These are phyloP conservation scores for Microtus richardsoni DNA, from an alignment of 2,113 vertebrate species.

Conservation along the genomic window DNA sequence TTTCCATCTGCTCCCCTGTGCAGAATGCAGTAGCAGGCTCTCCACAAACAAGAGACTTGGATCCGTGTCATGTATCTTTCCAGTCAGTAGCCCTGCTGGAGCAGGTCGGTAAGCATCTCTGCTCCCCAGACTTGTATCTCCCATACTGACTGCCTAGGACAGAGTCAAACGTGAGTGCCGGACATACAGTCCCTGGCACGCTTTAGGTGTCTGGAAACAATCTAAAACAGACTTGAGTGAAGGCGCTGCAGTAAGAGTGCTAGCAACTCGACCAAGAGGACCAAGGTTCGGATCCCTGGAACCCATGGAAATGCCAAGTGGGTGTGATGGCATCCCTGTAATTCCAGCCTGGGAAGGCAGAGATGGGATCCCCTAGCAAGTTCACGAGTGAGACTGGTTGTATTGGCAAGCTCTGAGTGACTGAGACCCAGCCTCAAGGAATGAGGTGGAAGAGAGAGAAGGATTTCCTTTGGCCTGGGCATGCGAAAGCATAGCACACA, in stretches of 20 bases:
- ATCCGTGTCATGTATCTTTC: not conserved
- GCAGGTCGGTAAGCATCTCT: not conserved
- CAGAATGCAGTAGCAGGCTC: not conserved
- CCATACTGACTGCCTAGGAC: not conserved
- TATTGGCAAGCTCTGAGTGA: not conserved
- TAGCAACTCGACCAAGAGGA: not conserved
- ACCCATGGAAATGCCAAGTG: not conserved
- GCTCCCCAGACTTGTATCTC: not conserved
- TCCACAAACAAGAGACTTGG: not conserved
- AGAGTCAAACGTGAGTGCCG: not conserved
- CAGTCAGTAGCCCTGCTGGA: not conserved
- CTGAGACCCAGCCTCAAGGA: not conserved
- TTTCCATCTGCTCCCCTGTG: not conserved
- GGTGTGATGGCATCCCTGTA: not conserved
- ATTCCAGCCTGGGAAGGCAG: not conserved
- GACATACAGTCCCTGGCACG: not conserved
- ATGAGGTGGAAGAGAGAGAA: not conserved
- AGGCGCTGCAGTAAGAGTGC: not conserved
- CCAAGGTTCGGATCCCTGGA: not conserved
- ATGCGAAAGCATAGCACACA: no score
- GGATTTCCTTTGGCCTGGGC: not conserved
- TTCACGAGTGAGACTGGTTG: not conserved
- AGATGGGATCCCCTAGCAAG: not conserved
- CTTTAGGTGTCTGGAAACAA: not conserved
- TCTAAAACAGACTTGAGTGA: not conserved